phyloP scores from a whole-genome alignment of 2,113 vertebrate species.

The Chrysemys picta region DNA sequence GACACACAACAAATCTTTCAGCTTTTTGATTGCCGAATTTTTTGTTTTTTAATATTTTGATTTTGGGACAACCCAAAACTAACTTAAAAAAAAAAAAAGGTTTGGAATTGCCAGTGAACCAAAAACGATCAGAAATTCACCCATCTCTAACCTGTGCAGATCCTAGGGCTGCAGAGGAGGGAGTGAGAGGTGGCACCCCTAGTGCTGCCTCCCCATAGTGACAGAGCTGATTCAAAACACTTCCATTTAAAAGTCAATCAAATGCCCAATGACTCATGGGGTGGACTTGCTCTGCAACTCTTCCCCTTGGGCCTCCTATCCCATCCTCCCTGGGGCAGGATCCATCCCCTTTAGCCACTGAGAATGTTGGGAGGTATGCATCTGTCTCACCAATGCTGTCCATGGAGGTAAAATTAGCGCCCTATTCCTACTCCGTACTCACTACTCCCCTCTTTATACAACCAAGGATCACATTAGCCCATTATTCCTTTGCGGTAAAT shows the following conservation, averaged over 20 bases:
- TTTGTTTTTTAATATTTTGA: background rate
- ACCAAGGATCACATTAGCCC: background rate
- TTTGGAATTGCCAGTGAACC: background rate
- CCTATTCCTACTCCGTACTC: background rate
- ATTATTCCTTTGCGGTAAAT: background rate
- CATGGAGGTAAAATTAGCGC: background rate
- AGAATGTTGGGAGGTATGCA: background rate
- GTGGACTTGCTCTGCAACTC: background rate
- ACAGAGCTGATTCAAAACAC: background rate
- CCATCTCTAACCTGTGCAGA: background rate
- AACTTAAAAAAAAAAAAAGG: background rate
- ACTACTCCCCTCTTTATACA: background rate
- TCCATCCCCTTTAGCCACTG: background rate
- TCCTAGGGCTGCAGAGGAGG: background rate
- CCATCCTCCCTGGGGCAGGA: background rate
- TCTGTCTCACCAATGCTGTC: background rate
- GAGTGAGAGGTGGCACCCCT: background rate
- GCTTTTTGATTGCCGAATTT: background rate
- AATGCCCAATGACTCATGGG: background rate
- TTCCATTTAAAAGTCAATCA: background rate
- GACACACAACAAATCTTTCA: background rate
- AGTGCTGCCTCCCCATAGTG: background rate
- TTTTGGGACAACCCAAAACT: background rate
- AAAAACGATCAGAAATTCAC: background rate
- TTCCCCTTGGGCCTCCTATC: background rate